phyloP scores from a whole-genome alignment of 2,888 invertebrate species.

The Drosophila bunnanda region DNA sequence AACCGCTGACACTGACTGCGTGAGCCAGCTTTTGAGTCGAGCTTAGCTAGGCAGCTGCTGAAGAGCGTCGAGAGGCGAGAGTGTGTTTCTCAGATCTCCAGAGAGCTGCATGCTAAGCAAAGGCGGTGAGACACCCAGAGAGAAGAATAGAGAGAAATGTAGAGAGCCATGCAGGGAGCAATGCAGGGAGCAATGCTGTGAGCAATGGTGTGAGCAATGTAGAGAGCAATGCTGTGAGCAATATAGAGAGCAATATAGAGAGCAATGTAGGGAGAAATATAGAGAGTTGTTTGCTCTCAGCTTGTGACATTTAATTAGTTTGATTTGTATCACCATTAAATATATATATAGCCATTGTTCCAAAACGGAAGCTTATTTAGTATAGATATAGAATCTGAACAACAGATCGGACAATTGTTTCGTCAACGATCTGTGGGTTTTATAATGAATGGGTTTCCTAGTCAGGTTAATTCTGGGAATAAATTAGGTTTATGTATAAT shows the following conservation, averaged over 20 bases:
- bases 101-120: constrained; percentile 3
- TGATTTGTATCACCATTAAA: constrained; percentile 43
- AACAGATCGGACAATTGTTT: constrained; percentile 19
- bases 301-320: constrained; percentile 59
- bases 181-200: constrained; percentile 1
- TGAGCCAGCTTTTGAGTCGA: constrained; percentile 68
- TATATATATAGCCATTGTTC: constrained; percentile 55
- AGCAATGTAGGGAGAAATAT: neutral
- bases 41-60: constrained; percentile 63
- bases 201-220: too few species aligned
- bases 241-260: neutral
- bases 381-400: constrained; percentile 20
- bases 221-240: neutral
- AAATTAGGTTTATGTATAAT: neutral
- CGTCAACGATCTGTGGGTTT: constrained; percentile 8
- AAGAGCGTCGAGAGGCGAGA: constrained; percentile 17
- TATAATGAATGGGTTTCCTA: neutral
- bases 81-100: neutral
- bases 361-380: constrained; percentile 53
- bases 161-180: neutral
- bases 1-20: constrained; percentile 47
- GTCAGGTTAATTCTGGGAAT: neutral
- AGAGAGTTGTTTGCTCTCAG: constrained; percentile 32
- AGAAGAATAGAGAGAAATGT: neutral
- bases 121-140: neutral